A percentile compares a stretch with the other conserved stretches of the same genome.
Conservation (phyloP, 2,113 vertebrate species). For the Okapia johnstoni region DNA sequence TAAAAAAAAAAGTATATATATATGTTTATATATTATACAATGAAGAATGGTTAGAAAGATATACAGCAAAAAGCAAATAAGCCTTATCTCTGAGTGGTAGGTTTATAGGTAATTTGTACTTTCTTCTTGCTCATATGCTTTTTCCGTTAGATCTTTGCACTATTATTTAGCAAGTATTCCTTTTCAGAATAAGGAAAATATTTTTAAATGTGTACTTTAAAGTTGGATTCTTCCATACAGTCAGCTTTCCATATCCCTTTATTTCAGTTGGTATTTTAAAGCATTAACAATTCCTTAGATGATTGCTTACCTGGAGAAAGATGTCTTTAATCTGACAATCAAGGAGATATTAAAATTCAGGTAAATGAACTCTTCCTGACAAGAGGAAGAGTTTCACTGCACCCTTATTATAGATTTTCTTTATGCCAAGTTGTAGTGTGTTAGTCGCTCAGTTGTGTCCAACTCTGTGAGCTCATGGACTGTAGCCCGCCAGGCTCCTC, state of each 20-base stretch:
- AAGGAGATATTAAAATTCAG: not conserved
- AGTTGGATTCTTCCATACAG: not conserved
- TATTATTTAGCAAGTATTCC: not conserved
- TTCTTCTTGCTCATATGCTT: not conserved
- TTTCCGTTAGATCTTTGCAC: not conserved
- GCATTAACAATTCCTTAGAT: not conserved
- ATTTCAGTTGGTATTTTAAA: not conserved
- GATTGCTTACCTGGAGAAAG: not conserved
- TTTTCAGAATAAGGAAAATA: conserved; percentile 42
- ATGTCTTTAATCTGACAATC: not conserved
- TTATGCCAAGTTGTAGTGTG: not conserved
- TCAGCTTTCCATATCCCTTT: conserved; percentile 9
- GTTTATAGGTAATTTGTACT: not conserved
- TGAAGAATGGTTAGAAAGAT: not conserved
- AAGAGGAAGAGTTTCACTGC: not conserved
- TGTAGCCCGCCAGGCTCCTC: not conserved
- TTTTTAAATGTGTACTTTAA: conserved; percentile 44
- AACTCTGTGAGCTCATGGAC: not conserved
- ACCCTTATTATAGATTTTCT: not conserved
- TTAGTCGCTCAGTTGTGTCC: not conserved
- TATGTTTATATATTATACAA: not conserved
- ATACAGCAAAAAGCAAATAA: not conserved
- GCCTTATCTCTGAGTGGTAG: not conserved
- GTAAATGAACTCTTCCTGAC: not conserved
- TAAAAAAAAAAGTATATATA: not conserved